Percentiles rank a stretch among this genome's conserved stretches.
These are phyloP conservation scores for Lumbricus terrestris DNA, from an alignment of 2,888 invertebrate genomes.

Conservation along the genomic window DNA sequence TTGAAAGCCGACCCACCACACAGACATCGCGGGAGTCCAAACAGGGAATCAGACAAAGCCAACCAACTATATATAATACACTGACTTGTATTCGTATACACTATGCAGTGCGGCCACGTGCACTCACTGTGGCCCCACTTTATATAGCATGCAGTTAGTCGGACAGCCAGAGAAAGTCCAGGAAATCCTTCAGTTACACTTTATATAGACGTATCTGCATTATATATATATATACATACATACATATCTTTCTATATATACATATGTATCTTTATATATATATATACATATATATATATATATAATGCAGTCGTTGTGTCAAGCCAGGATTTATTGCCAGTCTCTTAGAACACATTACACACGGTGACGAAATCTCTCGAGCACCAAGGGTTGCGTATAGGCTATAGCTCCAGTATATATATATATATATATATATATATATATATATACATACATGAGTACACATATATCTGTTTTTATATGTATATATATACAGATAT, in stretches of 20 bases:
- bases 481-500: too few species aligned
- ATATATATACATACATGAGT: neutral
- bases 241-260: too few species aligned
- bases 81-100: neutral
- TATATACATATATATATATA: neutral
- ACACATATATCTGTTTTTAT: too few species aligned
- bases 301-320: neutral
- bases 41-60: neutral
- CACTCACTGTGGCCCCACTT: too few species aligned
- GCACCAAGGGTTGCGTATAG: neutral
- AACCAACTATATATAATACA: too few species aligned
- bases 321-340: neutral
- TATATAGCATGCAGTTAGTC: too few species aligned
- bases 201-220: neutral
- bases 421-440: too few species aligned
- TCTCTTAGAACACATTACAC: neutral
- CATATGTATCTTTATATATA: neutral
- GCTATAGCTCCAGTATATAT: too few species aligned
- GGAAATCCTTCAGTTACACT: neutral
- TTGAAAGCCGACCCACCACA: neutral
- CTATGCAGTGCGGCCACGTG: neutral
- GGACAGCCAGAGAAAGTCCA: neutral
- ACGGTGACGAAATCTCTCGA: neutral
- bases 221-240: neutral
- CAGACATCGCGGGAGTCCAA: neutral